These are phyloP conservation scores for Tinea semifulvella DNA, from an alignment of 2,888 invertebrate genomes.

Conservation along the genomic window DNA sequence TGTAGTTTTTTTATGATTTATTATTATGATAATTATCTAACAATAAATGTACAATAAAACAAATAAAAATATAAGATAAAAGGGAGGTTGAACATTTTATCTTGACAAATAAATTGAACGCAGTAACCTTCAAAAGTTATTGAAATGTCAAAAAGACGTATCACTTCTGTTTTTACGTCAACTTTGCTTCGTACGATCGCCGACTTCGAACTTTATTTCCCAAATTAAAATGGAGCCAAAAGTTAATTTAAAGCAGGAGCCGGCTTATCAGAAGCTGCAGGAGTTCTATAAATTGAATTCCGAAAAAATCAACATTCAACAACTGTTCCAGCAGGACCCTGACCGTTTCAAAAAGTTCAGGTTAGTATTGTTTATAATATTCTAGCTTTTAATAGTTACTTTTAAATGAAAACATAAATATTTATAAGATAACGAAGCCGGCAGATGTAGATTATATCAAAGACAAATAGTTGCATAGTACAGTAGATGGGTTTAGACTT, in stretches of 20 bases:
- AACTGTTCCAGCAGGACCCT: constrained; percentile 83
- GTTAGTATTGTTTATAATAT: constrained; percentile 50
- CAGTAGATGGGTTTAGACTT: neutral
- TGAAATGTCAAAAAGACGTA: constrained; percentile 60
- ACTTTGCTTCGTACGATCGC: constrained; percentile 24
- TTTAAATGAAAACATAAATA: constrained; percentile 6
- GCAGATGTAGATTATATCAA: neutral
- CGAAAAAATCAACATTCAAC: constrained; percentile 79
- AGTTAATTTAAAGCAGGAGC: constrained; percentile 61
- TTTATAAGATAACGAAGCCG: constrained; percentile 4
- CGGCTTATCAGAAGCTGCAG: constrained; percentile 79
- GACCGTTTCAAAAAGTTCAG: constrained; percentile 89
- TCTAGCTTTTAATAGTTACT: neutral
- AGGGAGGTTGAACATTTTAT: neutral
- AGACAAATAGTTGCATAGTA: too few relatives aligned
- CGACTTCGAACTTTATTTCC: constrained; percentile 21
- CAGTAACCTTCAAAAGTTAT: constrained; percentile 57
- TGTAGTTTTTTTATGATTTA: too few relatives aligned
- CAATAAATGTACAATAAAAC: neutral
- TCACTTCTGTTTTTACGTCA: constrained; percentile 35
- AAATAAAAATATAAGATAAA: neutral
- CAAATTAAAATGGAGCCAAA: constrained; percentile 48
- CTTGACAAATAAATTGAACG: neutral
- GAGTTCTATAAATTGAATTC: constrained; percentile 77
- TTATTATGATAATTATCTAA: neutral